These are phyloP conservation scores for Heliconius cydno DNA, from an alignment of 2,888 invertebrate species.

Conservation along the genomic window DNA sequence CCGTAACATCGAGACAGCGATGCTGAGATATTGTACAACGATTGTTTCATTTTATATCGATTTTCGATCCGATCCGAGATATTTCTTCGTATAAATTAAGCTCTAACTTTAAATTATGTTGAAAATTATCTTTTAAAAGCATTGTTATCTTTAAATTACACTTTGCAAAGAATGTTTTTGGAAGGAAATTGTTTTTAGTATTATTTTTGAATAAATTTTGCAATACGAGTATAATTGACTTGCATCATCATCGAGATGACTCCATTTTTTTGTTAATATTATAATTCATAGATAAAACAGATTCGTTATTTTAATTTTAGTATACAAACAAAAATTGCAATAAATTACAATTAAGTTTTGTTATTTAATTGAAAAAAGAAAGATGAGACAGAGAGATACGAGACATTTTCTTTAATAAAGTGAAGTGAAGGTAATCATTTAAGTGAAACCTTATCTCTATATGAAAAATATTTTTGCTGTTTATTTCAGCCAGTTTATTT, in stretches of 20 bases:
- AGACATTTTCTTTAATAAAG: no score
- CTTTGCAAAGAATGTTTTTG: not conserved
- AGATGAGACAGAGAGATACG: no score
- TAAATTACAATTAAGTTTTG: no score
- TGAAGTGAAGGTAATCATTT: no score
- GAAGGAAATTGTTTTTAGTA: not conserved
- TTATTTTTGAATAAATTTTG: not conserved
- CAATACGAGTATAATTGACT: not conserved
- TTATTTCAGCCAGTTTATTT: no score
- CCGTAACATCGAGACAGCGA: conserved; percentile 41
- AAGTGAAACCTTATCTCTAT: no score
- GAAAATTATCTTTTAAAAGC: not conserved
- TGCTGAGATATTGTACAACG: conserved; percentile 42
- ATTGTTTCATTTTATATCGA: conserved; percentile 38
- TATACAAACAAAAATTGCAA: no score
- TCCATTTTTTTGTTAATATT: no score
- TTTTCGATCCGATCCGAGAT: conserved; percentile 38
- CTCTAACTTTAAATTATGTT: not conserved
- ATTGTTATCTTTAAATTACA: not conserved
- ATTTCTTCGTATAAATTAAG: not conserved
- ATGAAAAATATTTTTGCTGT: no score
- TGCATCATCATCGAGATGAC: not conserved
- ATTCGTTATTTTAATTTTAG: no score
- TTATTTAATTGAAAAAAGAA: no score
- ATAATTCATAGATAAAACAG: no score